Percentiles rank a stretch among this genome's conserved stretches.
phyloP scores from a whole-genome alignment of 2,113 vertebrate species.

The Lutjanus erythropterus region DNA sequence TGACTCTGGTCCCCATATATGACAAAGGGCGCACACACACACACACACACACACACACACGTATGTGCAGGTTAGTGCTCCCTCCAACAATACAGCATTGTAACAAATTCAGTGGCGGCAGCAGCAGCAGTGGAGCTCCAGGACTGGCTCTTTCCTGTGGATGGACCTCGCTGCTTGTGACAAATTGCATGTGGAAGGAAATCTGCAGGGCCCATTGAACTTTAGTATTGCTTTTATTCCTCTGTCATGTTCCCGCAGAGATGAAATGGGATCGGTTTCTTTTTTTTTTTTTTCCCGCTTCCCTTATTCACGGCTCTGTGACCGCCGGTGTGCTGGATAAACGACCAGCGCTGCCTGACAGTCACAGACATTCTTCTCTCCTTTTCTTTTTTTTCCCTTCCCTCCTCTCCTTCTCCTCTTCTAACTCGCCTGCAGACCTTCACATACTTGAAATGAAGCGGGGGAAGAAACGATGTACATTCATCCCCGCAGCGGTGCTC shows the following conservation, averaged over 20 bases:
- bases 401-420: conserved; percentile 2
- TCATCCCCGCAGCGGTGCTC: conserved; percentile 36
- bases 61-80: not conserved
- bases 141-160: conserved; percentile 26
- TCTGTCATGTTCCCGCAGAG: conserved; percentile 76
- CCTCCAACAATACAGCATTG: conserved; percentile 37
- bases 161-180: conserved; percentile 72
- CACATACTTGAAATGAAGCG: conserved; percentile 57
- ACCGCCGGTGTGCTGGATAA: conserved; percentile 66
- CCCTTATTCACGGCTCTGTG: conserved; percentile 67
- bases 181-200: conserved; percentile 74
- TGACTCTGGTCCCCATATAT: not conserved
- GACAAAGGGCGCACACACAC: conserved; percentile 25
- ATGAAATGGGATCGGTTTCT: conserved; percentile 72
- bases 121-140: conserved; percentile 32
- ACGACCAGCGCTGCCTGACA: conserved; percentile 61
- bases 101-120: conserved; percentile 24
- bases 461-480: conserved; percentile 30
- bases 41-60: not conserved
- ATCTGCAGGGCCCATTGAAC: conserved; percentile 77
- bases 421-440: conserved; percentile 44
- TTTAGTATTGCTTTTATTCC: conserved; percentile 74
- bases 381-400: not conserved
- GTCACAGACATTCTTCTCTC: conserved; percentile 49
- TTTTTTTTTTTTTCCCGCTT: conserved; percentile 34